Percentiles rank a stretch among this genome's conserved stretches.
phyloP scores from a whole-genome alignment of 2,888 invertebrate species.

The Ormyrus labotus region DNA sequence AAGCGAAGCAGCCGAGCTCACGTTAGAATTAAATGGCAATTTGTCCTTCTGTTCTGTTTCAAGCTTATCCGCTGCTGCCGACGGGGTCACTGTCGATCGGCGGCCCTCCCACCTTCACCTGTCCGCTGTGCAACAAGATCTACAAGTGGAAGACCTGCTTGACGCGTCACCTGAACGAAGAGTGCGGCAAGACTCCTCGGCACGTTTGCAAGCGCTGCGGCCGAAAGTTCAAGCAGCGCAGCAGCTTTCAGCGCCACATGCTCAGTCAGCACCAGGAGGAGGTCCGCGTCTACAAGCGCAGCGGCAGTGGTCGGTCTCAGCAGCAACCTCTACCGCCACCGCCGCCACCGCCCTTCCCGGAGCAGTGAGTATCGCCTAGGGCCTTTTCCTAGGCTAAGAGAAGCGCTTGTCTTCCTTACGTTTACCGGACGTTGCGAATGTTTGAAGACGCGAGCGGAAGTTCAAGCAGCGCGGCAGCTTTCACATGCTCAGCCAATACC shows the following conservation, averaged over 20 bases:
- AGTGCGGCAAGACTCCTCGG: slow-evolving; percentile 72
- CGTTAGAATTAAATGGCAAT: not conserved
- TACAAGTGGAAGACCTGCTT: slow-evolving; percentile 80
- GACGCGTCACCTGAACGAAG: slow-evolving; percentile 75
- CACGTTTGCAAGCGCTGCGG: slow-evolving; percentile 71
- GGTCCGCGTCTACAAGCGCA: slow-evolving; percentile 33
- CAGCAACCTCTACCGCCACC: not conserved
- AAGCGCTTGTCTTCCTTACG: too few species aligned
- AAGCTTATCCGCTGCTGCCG: slow-evolving; percentile 4
- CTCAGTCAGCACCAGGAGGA: slow-evolving; percentile 60
- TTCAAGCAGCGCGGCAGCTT: not conserved
- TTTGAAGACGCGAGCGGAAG: not conserved
- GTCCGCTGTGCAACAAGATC: slow-evolving; percentile 87
- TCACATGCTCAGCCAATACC: too few species aligned
- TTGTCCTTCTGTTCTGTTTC: slow-evolving; percentile 30
- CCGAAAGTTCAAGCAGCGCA: slow-evolving; percentile 69
- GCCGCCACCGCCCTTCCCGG: too few species aligned
- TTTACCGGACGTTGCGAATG: not conserved
- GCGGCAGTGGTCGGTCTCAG: slow-evolving; percentile 2
- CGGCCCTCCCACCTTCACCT: slow-evolving; percentile 64
- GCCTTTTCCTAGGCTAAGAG: too few species aligned
- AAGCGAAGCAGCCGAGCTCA: too few species aligned
- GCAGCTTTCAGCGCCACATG: slow-evolving; percentile 65
- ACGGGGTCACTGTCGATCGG: too few species aligned
- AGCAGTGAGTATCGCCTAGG: too few species aligned